Evolutionary conservation across 2,888 invertebrate genomes (phyloP), one percentile per base, ranked within the genome.

Genomic region (Microdon myrmicae): DNA sequence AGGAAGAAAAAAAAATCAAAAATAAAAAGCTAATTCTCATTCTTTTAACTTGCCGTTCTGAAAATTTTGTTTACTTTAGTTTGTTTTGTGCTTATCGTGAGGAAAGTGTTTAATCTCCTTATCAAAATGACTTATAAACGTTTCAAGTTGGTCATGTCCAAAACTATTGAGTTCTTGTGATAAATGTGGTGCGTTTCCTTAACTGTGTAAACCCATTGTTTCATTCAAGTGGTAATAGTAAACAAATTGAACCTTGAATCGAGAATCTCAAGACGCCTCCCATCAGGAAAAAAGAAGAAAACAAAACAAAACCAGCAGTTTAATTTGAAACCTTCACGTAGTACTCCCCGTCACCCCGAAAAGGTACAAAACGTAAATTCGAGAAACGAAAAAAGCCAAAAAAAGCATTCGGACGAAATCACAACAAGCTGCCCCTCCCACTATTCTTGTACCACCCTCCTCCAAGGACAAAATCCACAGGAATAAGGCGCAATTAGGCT

Each of bases 101-200:
- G 9, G 20, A 44, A 29, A 44, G 44, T 37, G 25, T 12, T 12
- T 20, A 25, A 39, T 28, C 7, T n/a, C 31, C 20, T 38, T 45
- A 34, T 34, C 45, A 54, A 45, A 6, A 54, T 54, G 54, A 45
- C 12, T 54, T 54, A 39, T 54, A 54, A 54, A 54, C 54, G 8
- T 38, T 54, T 54, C 32, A 16, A 13, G 38, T 4, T 37, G 17
- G 38, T 54, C 26, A 3, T 54, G 45, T 54, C 31, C 25, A 54
- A 54, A 54, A 54, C 54, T 54, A 45, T 45, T 34, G 32, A 34
- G 20, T 32, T 39, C 20, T 54, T 54, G 45, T 54, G 54, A 54
- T 54, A 39, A 20, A 41, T 28, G 14, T 41, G n/a, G n/a, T n/a
- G n/a, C n/a, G 32, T 29, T 9, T 7, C 9, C 12, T 22, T 5